Base-by-base conservation (phyloP, 1,140 invertebrate species). In the Lycorma delicatula region DNA sequence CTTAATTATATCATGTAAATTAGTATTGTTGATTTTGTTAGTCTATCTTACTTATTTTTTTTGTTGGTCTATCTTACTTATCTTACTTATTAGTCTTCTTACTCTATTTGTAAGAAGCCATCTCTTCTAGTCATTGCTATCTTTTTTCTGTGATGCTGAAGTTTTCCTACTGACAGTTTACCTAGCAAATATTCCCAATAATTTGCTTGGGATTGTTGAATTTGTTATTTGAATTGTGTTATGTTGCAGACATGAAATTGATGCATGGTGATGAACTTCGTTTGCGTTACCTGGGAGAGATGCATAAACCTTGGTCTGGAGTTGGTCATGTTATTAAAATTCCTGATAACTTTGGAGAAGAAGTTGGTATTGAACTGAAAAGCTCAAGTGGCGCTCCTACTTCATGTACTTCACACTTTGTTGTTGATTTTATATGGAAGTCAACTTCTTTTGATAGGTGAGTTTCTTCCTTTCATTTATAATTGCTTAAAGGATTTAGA, bases 391-490 rank as follows among this genome's bases (percentile, higher is more conserved):
- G 89, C 18, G 92, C 93, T 0, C 94, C 95, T 0, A 86, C 86
- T 0, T 93, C 96, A 59, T 94, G 91, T 69, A 90, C 86, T 20
- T 89, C 89, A 47, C 97, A 97, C 72, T 99, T 98, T 76, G 91
- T 95, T 0, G 92, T 99, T 11, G 97, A 99, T 74, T 99, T 98
- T 75, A 97, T 99, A 20, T 99, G 97, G 97, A 99, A 99, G 71
- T 95, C 94, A 54, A 99, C 96, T 1, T 95, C 92, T 38, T 99
- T 99, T 74, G 95, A 99, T 72, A 84, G 93, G 90, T 92, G 71
- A 60, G 67, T 61, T 22, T 44, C 1, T 18, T 28, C 18, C 9
- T 16, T n/a, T n/a, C n/a, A n/a, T n/a, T n/a, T n/a, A n/a, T n/a
- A n/a, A n/a, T n/a, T n/a, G n/a, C n/a, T n/a, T n/a, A n/a, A n/a